These are phyloP conservation scores for Philotrypesis tridentata DNA, from an alignment of 1,140 invertebrate species.

Conservation along the genomic window DNA sequence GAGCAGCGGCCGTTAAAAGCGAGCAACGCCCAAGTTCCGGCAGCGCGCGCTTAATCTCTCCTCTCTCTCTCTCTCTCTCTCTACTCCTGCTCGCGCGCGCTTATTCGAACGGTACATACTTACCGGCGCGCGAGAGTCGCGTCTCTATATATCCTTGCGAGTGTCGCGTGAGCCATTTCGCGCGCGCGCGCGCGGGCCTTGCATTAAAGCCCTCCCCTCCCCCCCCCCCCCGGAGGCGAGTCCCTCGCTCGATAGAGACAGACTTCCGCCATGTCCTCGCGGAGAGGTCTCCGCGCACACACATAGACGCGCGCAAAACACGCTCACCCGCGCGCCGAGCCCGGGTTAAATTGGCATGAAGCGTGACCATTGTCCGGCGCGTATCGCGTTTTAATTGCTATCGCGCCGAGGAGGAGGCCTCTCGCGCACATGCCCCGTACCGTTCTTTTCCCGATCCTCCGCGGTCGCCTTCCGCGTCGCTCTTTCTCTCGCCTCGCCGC, in stretches of 20 bases:
- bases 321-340: slow-evolving; percentile 12
- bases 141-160: neutral
- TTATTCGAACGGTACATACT: slow-evolving; percentile 16
- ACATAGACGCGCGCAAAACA: no score
- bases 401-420: slow-evolving; percentile 33
- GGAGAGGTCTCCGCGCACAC: no score
- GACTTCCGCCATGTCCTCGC: slow-evolving; percentile 21
- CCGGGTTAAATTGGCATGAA: slow-evolving; percentile 71
- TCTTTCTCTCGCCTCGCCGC: neutral
- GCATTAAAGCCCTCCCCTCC: slow-evolving; percentile 48
- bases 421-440: neutral
- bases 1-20: neutral
- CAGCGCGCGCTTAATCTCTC: slow-evolving; percentile 19
- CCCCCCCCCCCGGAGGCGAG: no score
- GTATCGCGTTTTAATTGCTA: slow-evolving; percentile 69
- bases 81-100: no score
- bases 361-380: slow-evolving; percentile 70
- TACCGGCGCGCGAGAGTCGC: neutral
- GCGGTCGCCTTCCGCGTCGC: neutral
- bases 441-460: slow-evolving; percentile 33
- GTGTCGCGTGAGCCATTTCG: slow-evolving; percentile 12
- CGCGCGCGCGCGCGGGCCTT: slow-evolving; percentile 3
- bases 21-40: slow-evolving; percentile 29
- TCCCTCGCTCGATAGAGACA: neutral
- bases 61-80: no score